phyloP scores from a whole-genome alignment of 2,888 invertebrate genomes.

The Myopa testacea region DNA sequence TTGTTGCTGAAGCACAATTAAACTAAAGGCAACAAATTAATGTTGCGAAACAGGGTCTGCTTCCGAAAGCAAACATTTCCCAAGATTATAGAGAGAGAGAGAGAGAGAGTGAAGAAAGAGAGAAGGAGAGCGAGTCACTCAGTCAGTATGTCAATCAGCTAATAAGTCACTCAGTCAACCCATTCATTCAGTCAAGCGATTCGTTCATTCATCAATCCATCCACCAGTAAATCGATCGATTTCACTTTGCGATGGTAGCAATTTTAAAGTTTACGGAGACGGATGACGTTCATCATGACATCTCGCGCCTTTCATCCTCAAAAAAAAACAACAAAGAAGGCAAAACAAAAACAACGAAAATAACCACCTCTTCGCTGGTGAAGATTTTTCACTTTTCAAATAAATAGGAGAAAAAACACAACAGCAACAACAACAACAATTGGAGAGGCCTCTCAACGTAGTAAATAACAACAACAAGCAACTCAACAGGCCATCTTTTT shows the following conservation, averaged over 20 bases:
- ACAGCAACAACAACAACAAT: too few species aligned
- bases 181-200: constrained; percentile 11
- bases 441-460: too few species aligned
- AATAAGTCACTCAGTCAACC: constrained; percentile 12
- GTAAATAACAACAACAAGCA: too few species aligned
- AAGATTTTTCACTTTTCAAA: constrained; percentile 35
- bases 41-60: too few species aligned
- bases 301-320: too few species aligned
- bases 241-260: constrained; percentile 33
- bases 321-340: not conserved
- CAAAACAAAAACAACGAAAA: not conserved
- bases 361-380: not conserved
- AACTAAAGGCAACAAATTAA: too few species aligned
- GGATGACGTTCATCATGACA: too few species aligned
- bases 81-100: too few species aligned
- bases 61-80: too few species aligned
- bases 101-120: too few species aligned
- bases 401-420: not conserved
- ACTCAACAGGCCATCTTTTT: too few species aligned
- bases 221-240: constrained; percentile 22
- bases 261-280: not conserved
- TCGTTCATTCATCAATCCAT: constrained; percentile 3
- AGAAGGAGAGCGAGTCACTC: not conserved
- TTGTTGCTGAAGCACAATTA: too few species aligned
- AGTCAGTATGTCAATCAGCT: not conserved